Evolutionary conservation across 2,888 invertebrate genomes (phyloP).

Genomic region (Trichogramma evanescens): DNA sequence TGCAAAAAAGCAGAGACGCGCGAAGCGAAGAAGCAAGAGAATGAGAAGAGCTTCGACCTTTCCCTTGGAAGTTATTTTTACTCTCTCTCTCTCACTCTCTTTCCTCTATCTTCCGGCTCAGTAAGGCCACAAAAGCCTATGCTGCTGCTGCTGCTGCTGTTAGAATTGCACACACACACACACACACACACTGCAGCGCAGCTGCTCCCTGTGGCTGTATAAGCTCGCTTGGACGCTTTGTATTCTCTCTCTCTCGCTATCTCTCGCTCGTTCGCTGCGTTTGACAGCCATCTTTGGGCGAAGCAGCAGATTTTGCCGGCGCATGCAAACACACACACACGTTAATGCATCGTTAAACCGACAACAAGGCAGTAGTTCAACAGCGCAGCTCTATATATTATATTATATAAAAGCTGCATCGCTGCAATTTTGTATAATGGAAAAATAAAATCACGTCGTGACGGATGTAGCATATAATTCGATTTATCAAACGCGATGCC

Average conservation of each 20-base stretch:
- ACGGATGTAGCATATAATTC: no score
- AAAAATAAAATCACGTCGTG: no score
- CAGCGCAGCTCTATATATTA: not conserved
- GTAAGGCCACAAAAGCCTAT: not conserved
- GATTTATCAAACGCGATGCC: no score
- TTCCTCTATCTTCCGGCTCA: conserved; percentile 3
- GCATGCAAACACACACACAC: not conserved
- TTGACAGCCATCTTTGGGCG: not conserved
- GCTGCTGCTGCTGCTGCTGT: no score
- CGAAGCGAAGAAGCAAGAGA: not conserved
- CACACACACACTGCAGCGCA: no score
- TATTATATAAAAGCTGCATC: no score
- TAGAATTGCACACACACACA: no score
- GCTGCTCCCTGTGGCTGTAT: no score
- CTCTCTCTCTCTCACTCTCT: no score
- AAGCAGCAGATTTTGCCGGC: no score
- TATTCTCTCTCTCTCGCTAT: not conserved
- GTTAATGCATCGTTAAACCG: conserved; percentile 3
- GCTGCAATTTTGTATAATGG: no score
- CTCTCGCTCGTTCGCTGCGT: not conserved
- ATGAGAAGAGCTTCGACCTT: conserved; percentile 16
- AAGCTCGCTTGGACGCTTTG: conserved; percentile 15
- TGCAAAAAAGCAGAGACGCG: no score
- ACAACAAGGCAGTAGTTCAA: not conserved
- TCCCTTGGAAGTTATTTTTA: conserved; percentile 17